phyloP scores from a whole-genome alignment of 2,888 invertebrate species.

The Drosophila neonasuta region DNA sequence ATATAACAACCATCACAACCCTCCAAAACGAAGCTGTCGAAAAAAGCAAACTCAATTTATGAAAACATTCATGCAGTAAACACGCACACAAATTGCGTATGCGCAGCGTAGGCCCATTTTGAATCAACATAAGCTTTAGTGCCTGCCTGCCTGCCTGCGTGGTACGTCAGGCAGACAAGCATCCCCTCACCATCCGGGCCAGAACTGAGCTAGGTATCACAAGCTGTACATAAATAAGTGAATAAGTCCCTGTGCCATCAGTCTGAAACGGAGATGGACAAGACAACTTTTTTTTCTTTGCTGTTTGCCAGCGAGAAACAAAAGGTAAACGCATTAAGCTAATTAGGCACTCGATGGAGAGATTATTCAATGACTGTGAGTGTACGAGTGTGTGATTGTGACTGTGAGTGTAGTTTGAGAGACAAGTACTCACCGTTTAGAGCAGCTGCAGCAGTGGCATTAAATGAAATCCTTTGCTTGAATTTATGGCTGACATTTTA shows the following conservation, averaged over 20 bases:
- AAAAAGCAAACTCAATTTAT: conserved; percentile 75
- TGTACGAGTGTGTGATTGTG: not conserved
- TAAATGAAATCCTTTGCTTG: conserved; percentile 48
- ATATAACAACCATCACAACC: conserved; percentile 33
- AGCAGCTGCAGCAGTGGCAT: conserved; percentile 53
- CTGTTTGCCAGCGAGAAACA: not conserved
- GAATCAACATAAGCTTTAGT: conserved; percentile 36
- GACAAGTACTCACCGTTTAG: conserved; percentile 55
- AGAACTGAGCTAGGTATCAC: conserved; percentile 17
- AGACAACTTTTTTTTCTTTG: not conserved
- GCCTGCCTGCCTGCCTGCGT: too few species aligned
- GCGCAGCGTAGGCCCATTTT: conserved; percentile 60
- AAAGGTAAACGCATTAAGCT: conserved; percentile 42
- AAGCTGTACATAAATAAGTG: conserved; percentile 46
- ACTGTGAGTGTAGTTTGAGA: not conserved
- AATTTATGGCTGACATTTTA: conserved; percentile 60
- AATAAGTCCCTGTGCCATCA: conserved; percentile 34
- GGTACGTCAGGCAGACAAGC: not conserved
- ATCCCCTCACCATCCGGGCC: not conserved
- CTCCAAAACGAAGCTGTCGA: conserved; percentile 57
- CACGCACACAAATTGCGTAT: conserved; percentile 65
- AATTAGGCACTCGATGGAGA: conserved; percentile 45
- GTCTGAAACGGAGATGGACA: conserved; percentile 20
- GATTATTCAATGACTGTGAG: conserved; percentile 24
- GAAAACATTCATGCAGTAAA: conserved; percentile 63